A percentile compares a stretch with the other conserved stretches of the same genome.
Conservation (phyloP, 2,113 vertebrate genomes). For the Spea multiplicata region DNA sequence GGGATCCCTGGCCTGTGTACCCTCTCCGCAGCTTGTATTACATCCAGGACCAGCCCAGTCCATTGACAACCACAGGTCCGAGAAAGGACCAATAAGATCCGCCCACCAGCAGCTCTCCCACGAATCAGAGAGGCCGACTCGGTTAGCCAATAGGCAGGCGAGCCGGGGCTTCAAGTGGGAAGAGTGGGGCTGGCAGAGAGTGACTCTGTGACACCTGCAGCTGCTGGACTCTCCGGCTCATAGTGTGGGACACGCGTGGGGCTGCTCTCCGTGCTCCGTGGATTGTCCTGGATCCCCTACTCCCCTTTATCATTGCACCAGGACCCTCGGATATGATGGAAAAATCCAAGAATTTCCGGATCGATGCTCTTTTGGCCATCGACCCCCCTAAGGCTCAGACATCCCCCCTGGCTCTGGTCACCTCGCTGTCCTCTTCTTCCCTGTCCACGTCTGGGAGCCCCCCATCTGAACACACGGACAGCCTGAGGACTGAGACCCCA, state of each 20-base stretch:
- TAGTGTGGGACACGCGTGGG: slow-evolving; percentile 43
- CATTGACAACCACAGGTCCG: slow-evolving; percentile 59
- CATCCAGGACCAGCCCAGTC: slow-evolving; percentile 33
- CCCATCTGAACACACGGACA: slow-evolving; percentile 67
- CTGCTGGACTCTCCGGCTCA: background rate
- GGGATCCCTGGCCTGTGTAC: background rate
- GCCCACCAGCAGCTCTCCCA: slow-evolving; percentile 15
- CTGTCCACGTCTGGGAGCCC: slow-evolving; percentile 61
- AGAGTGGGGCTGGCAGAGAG: slow-evolving; percentile 10
- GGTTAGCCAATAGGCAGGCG: slow-evolving; percentile 58
- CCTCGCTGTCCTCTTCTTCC: slow-evolving; percentile 73
- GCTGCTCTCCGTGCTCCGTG: slow-evolving; percentile 29
- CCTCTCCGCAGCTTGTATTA: too few relatives aligned
- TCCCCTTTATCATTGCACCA: background rate
- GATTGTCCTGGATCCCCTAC: slow-evolving; percentile 6
- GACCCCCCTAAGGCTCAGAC: slow-evolving; percentile 85
- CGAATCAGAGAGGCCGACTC: slow-evolving; percentile 4
- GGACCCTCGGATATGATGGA: slow-evolving; percentile 73
- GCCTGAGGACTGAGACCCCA: slow-evolving; percentile 79
- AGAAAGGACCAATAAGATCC: slow-evolving; percentile 53
- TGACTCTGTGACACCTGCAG: slow-evolving; percentile 25
- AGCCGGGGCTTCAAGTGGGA: slow-evolving; percentile 63
- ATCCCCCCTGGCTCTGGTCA: slow-evolving; percentile 83
- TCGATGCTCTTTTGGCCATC: slow-evolving; percentile 90
- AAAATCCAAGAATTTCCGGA: slow-evolving; percentile 97